Base-by-base conservation (phyloP, 2,113 vertebrate species). In the Podilymbus podiceps region DNA sequence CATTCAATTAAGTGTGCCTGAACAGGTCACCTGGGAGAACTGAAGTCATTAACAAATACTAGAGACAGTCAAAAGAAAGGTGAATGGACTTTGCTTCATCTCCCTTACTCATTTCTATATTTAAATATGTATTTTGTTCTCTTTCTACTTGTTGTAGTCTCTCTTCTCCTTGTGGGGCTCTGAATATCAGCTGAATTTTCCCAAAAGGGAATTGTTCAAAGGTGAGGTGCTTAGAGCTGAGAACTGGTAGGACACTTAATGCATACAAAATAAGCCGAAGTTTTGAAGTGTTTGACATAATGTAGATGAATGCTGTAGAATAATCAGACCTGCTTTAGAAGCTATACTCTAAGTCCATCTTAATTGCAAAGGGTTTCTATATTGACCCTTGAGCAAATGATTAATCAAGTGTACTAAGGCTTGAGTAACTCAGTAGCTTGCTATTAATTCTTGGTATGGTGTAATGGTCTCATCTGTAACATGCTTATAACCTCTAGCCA, bases 51-150 rank as follows among this genome's bases (percentile, higher is more conserved):
- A 93, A 75, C 63, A 96, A 88, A 90, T 52, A 74, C 64, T 55
- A 67, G 59, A 89, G 52, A 79, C 73, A 89, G 50, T 95, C 90
- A 95, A 79, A 88, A 53, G 72, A 73, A 77, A 90, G 78, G 78
- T 88, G 91, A 83, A 42, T 42, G 67, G 63, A 72, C 92, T 90
- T 83, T 50, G 50, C 60, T 85, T 90, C 73, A 47, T 87, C 50
- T 75, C 46, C 33, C 44, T 80, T 89, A 75, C 63, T 91, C 30
- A 31, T 79, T 86, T 94, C 85, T 89, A 12, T 73, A 49, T 74
- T 83, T 89, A 85, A 96, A 95, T 93, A 80, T 73, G 44, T 50
- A 62, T 93, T 91, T 88, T 90, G 42, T 40, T 89, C 79, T 82
- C 72, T 85, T 71, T 79, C 38, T 75, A 7, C 72, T 92, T 22